Evolutionary conservation across 2,888 invertebrate genomes (phyloP), one percentile per base, ranked within the genome.

Genomic region (Plemyria rubiginata): DNA sequence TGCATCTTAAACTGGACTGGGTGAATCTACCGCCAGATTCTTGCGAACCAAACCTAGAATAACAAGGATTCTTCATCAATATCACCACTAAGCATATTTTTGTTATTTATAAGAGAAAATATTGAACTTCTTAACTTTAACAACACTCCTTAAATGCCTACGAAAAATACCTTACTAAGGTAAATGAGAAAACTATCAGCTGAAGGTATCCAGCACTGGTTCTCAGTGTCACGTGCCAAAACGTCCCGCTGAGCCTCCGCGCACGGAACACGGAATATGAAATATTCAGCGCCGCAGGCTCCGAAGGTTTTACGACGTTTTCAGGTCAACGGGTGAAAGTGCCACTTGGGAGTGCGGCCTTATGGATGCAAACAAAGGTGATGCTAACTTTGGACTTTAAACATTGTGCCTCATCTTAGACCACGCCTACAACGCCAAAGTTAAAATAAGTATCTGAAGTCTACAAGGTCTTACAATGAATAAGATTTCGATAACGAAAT

Each of bases 201-300:
- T 12, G 38, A 52, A 40, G 22, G 52, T 52, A 40, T 38, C 46
- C 49, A 43, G 9, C 54, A 41, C 28, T 51, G 45, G 45, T 28
- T 36, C 43, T 28, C 28, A 41, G 16, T 7, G 9, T 36, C 61
- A 41, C 52, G 40, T 54, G 56, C 56, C 48, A 57, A 55, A 50
- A 43, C 11, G n/a, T 51, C 53, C 52, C 46, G 6, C 13, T 5
- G n/a, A 22, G 45, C 49, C 50, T 57, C 43, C 45, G 22, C n/a
- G 53, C 56, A 54, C 52, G 59, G 58, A 57, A 54, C 66, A 53
- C 48, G 48, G 53, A 53, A 45, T 61, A 68, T 72, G 62, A 68
- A 71, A 72, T 70, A 72, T 72, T 71, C 72, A 72, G 58, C 54
- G 52, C 36, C 45, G 9, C 60, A n/a, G 56, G 57, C 32, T 16